These are phyloP conservation scores for Chamaetylas fuelleborni DNA, from an alignment of 2,113 vertebrate species.

Conservation along the genomic window DNA sequence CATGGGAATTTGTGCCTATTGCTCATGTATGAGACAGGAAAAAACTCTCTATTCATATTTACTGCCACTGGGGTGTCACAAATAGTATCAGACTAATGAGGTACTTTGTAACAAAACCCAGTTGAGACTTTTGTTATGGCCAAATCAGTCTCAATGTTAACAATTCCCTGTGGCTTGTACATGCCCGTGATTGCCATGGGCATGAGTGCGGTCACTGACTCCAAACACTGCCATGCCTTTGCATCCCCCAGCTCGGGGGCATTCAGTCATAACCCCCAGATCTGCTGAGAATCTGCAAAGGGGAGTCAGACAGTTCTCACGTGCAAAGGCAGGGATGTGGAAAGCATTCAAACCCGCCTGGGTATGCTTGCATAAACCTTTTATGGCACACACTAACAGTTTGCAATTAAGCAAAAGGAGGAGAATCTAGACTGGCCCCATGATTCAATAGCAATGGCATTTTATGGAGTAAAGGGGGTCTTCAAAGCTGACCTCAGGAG, in stretches of 20 bases:
- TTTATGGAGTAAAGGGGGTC: background rate
- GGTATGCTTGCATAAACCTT: slow-evolving; percentile 63
- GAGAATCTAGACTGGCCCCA: slow-evolving; percentile 30
- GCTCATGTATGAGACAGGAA: background rate
- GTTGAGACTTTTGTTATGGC: slow-evolving; percentile 33
- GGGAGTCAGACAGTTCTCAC: slow-evolving; percentile 50
- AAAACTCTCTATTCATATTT: background rate
- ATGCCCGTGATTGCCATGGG: background rate
- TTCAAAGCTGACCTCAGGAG: background rate
- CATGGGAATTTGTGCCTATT: slow-evolving; percentile 3
- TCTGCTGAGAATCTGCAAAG: slow-evolving; percentile 46
- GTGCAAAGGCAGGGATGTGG: slow-evolving; percentile 68
- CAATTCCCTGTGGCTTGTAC: background rate
- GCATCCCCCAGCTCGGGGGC: background rate
- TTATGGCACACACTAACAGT: slow-evolving; percentile 54
- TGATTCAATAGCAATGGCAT: slow-evolving; percentile 12
- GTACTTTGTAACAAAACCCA: slow-evolving; percentile 5
- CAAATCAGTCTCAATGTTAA: slow-evolving; percentile 34
- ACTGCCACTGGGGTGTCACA: background rate
- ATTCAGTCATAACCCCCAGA: slow-evolving; percentile 35
- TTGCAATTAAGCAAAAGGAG: slow-evolving; percentile 63
- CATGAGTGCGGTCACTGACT: slow-evolving; percentile 35
- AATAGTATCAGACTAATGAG: slow-evolving; percentile 54
- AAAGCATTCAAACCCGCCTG: slow-evolving; percentile 69
- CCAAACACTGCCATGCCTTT: background rate